Evolutionary conservation across 2,888 invertebrate genomes (phyloP).

Genomic region (Coelopa pilipes): DNA sequence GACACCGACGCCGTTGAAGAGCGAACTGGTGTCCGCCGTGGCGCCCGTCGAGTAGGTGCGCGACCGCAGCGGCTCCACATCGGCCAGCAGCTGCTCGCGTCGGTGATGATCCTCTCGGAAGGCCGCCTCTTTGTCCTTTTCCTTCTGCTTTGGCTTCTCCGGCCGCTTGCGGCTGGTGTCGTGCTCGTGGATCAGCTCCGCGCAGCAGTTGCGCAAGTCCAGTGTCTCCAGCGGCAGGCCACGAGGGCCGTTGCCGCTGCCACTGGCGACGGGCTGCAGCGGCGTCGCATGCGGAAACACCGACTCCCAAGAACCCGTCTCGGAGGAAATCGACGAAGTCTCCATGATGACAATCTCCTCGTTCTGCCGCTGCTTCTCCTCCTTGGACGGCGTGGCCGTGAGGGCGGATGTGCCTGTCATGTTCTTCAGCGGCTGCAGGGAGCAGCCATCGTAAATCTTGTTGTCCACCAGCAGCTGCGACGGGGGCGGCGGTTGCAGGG

Average conservation of each 20-base stretch:
- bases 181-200: slow-evolving; percentile 66
- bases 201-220: slow-evolving; percentile 67
- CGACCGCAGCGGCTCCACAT: slow-evolving; percentile 43
- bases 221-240: neutral
- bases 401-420: slow-evolving; percentile 25
- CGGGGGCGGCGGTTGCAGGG: slow-evolving; percentile 29
- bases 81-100: slow-evolving; percentile 27
- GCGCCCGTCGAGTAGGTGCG: slow-evolving; percentile 50
- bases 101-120: slow-evolving; percentile 14
- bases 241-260: slow-evolving; percentile 3
- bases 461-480: slow-evolving; percentile 50
- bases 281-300: slow-evolving; percentile 68
- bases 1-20: slow-evolving; percentile 36
- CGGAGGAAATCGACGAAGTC: slow-evolving; percentile 74
- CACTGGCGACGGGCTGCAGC: slow-evolving; percentile 5
- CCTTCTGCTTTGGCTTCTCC: slow-evolving; percentile 40
- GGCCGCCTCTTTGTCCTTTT: slow-evolving; percentile 30
- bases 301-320: slow-evolving; percentile 75
- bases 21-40: slow-evolving; percentile 49
- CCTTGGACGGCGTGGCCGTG: slow-evolving; percentile 65
- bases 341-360: slow-evolving; percentile 73
- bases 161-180: neutral
- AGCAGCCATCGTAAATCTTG: slow-evolving; percentile 50
- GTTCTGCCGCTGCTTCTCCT: slow-evolving; percentile 73
- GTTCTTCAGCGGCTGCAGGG: slow-evolving; percentile 1